Percentiles rank a stretch among this genome's conserved stretches.
phyloP scores from a whole-genome alignment of 2,797 vertebrate genomes.

The Molossus molossus region DNA sequence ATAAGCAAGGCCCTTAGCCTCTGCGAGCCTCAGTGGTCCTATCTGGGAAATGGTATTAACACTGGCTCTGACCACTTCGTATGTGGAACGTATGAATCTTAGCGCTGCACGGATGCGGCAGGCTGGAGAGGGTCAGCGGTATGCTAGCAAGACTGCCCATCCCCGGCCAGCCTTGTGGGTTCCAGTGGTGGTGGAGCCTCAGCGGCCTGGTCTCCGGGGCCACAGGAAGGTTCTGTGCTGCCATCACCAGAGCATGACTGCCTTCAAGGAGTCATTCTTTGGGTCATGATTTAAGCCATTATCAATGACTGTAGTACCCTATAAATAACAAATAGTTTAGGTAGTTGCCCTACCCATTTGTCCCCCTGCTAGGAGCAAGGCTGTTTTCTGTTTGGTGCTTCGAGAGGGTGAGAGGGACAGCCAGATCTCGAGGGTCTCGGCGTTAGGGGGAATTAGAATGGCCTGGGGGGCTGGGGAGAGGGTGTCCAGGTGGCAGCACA shows the following conservation, averaged over 20 bases:
- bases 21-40: neutral
- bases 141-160: neutral
- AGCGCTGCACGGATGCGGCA: rapidly evolving
- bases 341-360: neutral
- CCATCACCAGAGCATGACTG: neutral
- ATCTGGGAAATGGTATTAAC: neutral
- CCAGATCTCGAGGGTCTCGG: neutral
- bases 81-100: neutral
- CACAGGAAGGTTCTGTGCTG: neutral
- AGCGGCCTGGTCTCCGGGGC: rapidly evolving
- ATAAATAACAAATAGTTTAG: neutral
- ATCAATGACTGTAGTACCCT: neutral
- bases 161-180: neutral
- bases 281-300: neutral
- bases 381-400: neutral
- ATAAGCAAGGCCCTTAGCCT: neutral
- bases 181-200: neutral
- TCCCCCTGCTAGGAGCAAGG: neutral
- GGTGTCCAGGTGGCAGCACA: neutral
- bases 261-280: neutral
- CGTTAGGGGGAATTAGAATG: neutral
- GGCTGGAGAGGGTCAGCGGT: neutral
- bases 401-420: neutral
- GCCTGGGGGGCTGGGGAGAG: neutral
- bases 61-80: neutral